Base-by-base conservation (phyloP, 2,888 invertebrate species). In the Azorinus chamasolen region DNA sequence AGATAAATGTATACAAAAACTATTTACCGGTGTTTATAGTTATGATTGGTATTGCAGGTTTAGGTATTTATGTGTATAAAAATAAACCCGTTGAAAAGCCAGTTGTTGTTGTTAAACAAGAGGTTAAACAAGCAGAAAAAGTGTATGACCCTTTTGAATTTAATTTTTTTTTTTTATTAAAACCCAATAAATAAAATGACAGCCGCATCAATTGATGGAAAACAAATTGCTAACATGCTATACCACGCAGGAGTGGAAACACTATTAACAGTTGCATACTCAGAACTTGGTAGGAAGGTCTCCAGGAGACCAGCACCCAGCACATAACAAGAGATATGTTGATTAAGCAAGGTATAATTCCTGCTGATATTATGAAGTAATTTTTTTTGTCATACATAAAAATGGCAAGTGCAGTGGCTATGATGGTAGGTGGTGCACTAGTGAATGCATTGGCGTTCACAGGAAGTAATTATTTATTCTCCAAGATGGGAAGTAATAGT, bases 191-290 rank as follows among this genome's bases (percentile, higher is more conserved):
- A n/a, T n/a, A n/a, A n/a, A n/a, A 58, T 45, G 58, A 58, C 58
- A 58, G n/a, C n/a, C n/a, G n/a, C n/a, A n/a, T 43, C 54, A 46
- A 53, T 58, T 27, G 61, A 68, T 53, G 59, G 53, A 27, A 68
- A 68, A 68, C 68, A 68, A 59, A 68, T 68, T 16, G 68, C 37
- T 22, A 68, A 68, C 43, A 68, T 59, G 59, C 24, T 58, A 27
- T 59, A 66, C 22, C 73, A 73, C 27, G 66, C 73, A 20, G 73
- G 66, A 59, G 66, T 73, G 62, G 73, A 66, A 73, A 59, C 73
- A 39, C 20, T 73, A 48, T 50, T 73, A 59, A 73, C 66, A 46
- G 54, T 73, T 55, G 66, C 66, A 20, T 66, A 73, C 55, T 46
- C 66, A 50, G 54, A 73, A 46, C 54, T 73, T 45, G 50, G 54